These are phyloP conservation scores for Sthenelais limicola DNA, from an alignment of 2,888 invertebrate species.

Conservation along the genomic window DNA sequence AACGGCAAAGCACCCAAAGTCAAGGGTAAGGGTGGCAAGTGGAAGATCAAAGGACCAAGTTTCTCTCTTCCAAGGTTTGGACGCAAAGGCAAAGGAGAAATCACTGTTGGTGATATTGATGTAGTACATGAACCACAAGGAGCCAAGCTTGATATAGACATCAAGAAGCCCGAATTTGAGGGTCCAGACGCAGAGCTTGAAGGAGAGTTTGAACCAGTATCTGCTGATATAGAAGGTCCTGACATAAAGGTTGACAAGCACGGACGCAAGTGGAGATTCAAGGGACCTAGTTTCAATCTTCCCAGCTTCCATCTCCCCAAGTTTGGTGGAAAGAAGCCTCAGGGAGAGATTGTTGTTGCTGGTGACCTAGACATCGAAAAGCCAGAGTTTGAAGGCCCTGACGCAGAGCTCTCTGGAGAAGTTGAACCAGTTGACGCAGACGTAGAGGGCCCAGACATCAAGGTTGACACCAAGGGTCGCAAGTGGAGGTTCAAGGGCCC, in stretches of 20 bases:
- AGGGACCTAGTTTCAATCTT: conserved; percentile 24
- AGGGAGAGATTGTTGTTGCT: conserved; percentile 26
- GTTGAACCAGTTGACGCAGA: conserved; percentile 10
- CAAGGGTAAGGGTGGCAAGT: no score
- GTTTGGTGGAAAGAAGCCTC: background rate
- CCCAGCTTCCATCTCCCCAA: conserved; percentile 15
- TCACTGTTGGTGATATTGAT: conserved; percentile 25
- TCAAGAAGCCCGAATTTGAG: conserved; percentile 18
- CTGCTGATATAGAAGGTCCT: conserved; percentile 16
- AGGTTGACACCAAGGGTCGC: conserved; percentile 4
- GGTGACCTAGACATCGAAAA: background rate
- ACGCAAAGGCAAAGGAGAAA: conserved; percentile 11
- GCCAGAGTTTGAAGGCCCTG: conserved; percentile 17
- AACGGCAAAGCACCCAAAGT: conserved; percentile 15
- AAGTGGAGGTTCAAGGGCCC: conserved; percentile 28
- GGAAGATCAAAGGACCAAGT: conserved; percentile 25
- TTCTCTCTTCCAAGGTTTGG: conserved; percentile 21
- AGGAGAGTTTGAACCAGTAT: conserved; percentile 33
- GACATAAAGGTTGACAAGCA: conserved; percentile 10
- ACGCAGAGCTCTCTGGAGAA: no score
- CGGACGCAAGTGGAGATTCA: conserved; percentile 21
- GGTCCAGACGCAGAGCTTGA: conserved; percentile 9
- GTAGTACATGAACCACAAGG: conserved; percentile 17
- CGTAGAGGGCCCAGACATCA: conserved; percentile 17
- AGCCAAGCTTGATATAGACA: conserved; percentile 9